Conservation (phyloP, 1,140 invertebrate species). For the Phortica variegata region DNA sequence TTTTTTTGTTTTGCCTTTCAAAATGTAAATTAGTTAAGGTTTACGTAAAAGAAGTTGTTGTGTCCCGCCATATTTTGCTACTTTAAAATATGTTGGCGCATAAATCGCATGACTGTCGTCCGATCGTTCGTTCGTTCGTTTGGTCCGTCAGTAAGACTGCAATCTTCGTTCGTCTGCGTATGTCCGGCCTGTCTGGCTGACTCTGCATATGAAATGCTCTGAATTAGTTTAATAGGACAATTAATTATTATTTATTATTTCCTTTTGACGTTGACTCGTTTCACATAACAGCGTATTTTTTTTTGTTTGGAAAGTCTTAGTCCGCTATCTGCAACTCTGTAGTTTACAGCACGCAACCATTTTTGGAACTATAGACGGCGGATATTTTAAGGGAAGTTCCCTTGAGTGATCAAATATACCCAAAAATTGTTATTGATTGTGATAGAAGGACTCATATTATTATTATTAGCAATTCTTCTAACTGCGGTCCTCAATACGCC, state of each 20-base stretch:
- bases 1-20: no score
- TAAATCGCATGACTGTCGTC: slow-evolving; percentile 47
- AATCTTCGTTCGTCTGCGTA: slow-evolving; percentile 1
- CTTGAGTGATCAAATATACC: no score
- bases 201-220: no score
- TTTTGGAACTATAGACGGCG: no score
- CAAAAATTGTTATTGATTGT: no score
- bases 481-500: no score
- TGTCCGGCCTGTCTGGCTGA: slow-evolving; percentile 4
- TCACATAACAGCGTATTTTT: background rate
- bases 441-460: no score
- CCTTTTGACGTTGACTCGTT: slow-evolving; percentile 22
- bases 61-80: slow-evolving; percentile 2
- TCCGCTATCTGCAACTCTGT: slow-evolving; percentile 25
- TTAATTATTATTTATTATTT: slow-evolving; percentile 53
- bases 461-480: no score
- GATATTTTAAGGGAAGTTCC: no score
- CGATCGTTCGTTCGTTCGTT: slow-evolving; percentile 30
- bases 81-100: slow-evolving; percentile 36
- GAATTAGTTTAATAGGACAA: slow-evolving; percentile 54
- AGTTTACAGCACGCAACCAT: slow-evolving; percentile 44
- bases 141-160: no score
- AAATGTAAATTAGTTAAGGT: slow-evolving; percentile 44
- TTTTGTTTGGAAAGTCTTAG: background rate
- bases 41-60: background rate